Conservation (phyloP, 2,797 vertebrate species). For the Emydoidea blandingii region DNA sequence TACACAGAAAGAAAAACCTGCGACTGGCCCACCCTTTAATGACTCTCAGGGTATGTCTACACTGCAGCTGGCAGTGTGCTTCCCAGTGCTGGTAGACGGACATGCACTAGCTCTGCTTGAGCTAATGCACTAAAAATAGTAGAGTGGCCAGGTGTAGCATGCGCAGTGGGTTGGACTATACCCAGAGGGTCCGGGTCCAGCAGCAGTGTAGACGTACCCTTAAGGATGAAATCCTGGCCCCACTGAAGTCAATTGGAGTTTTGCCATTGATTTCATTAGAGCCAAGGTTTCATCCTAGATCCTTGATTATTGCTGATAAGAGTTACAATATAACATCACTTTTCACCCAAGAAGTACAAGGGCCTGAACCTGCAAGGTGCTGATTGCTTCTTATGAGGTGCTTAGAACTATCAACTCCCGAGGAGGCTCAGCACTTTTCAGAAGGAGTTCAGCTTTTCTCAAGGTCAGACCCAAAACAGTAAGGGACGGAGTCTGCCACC, state of each 20-base stretch:
- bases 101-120: no score
- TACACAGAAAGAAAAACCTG: background rate
- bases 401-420: rapidly evolving
- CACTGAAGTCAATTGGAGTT: background rate
- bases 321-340: background rate
- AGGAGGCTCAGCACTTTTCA: no score
- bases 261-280: rapidly evolving
- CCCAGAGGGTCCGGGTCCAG: background rate
- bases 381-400: background rate
- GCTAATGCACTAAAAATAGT: background rate
- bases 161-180: background rate
- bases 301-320: background rate
- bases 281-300: background rate
- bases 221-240: background rate
- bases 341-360: background rate
- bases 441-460: background rate
- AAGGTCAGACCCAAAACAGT: background rate
- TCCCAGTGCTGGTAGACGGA: background rate
- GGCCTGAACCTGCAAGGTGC: background rate
- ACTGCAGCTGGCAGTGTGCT: no score
- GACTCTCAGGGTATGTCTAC: background rate
- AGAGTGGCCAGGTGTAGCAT: background rate
- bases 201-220: background rate
- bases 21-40: background rate
- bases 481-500: rapidly evolving